Evolutionary conservation across 1,140 invertebrate genomes (phyloP), one percentile per base, ranked within the genome.

Genomic region (Cepaea nemoralis): DNA sequence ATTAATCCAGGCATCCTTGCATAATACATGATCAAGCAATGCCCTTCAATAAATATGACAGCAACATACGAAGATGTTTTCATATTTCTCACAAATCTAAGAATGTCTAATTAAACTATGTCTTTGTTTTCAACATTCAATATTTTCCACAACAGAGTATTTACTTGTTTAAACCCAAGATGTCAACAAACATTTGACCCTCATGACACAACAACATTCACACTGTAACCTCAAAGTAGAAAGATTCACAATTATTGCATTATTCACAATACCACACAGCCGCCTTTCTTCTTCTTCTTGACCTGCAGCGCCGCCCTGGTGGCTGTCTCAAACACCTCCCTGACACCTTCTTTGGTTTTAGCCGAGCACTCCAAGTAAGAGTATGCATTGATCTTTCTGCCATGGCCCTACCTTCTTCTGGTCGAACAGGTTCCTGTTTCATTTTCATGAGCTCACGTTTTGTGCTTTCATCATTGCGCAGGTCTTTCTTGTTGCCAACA

Each of bases 391-490:
- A 89, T 87, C 27, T 74, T 80, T 84, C 77, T 6, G 84, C 79
- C 69, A 89, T 83, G 14, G 80, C 80, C 40, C 71, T 66, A 16
- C 87, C 89, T 80, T 88, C 87, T 12, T 83, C 83, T 37, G 79
- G 79, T 33, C 82, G 80, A 24, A 90, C 84, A 1, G 87, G 86
- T 3, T 67, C 78, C 22, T 67, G 27, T 27, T 33, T 42, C n/a
- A 50, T 59, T 31, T 37, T 71, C 74, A 87, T 83, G 74, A 85
- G 83, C 92, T 99, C 99, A 96, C 99, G 99, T 93, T n/a, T 40
- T 40, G 59, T 40, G 22, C 24, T 27, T 69, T 78, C 77, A 27
- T 33, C 59, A 39, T 78, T 97, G 87, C 97, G 94, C 87, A 98
- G 94, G 73, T 90, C 89, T 50, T 85, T 86, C 82, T 90, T 90